Percentiles rank a stretch among this genome's conserved stretches.
These are phyloP conservation scores for Diachasma alloeum DNA, from an alignment of 1,140 invertebrate species.

Conservation along the genomic window DNA sequence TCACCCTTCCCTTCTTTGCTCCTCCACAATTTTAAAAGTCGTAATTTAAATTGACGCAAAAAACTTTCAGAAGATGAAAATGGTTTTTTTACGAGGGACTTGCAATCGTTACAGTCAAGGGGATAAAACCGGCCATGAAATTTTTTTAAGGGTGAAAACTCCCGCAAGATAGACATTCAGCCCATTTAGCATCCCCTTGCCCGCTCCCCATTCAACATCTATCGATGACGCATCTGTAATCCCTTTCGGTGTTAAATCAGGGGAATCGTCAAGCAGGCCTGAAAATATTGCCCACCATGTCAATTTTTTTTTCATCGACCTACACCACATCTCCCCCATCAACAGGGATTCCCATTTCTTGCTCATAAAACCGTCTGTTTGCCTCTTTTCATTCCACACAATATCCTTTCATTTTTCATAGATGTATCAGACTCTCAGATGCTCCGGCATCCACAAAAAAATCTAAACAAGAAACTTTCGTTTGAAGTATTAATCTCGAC, in stretches of 20 bases:
- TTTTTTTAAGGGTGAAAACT: not conserved
- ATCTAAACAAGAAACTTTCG: not conserved
- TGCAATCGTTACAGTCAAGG: not conserved
- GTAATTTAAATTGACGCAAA: not conserved
- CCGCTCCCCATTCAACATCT: too few species aligned
- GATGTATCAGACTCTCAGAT: not conserved
- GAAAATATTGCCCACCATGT: too few species aligned
- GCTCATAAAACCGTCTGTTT: not conserved
- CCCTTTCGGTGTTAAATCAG: too few species aligned
- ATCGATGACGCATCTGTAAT: too few species aligned
- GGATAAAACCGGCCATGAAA: not conserved
- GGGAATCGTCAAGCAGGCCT: too few species aligned
- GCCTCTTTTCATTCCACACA: not conserved
- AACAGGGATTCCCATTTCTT: not conserved
- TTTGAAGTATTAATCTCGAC: slow-evolving; percentile 3
- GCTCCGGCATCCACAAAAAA: not conserved
- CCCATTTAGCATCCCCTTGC: not conserved
- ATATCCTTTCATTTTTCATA: not conserved
- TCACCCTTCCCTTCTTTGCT: too few species aligned
- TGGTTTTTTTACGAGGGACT: not conserved
- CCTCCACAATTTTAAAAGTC: too few species aligned
- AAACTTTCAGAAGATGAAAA: not conserved
- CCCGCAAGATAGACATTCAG: not conserved
- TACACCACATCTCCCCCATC: too few species aligned
- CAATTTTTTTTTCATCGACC: too few species aligned